Base-by-base conservation (phyloP, 2,113 vertebrate genomes). In the Actenoides lindsayi region DNA sequence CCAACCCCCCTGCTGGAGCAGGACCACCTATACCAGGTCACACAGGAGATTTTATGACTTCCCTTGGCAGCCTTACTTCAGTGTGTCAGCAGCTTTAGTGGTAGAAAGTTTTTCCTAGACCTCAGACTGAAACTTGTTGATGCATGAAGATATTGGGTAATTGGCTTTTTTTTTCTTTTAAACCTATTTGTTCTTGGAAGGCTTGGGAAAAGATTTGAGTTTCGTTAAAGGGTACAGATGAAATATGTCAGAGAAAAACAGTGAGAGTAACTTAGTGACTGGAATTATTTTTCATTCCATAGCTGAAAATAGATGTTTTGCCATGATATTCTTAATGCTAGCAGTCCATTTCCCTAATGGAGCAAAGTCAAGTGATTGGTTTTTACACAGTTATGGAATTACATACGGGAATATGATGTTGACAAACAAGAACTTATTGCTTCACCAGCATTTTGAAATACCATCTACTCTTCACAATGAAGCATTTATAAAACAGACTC, bases 361-460 rank as follows among this genome's bases (percentile, higher is more conserved):
- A 93, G 25, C 37, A 48, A 85, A 87, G 35, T 50, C 17, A 86
- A 93, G 88, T 39, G 71, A 91, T 93, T 63, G 46, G 76, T 71
- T 41, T 92, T 83, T 37, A 54, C 23, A 59, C 59, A 28, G 23
- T 94, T 78, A 86, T 59, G 59, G 93, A 83, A 92, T 96, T 94
- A 83, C 71, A 28, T 77, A 70, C 59, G 91, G 76, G 86, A 95
- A 77, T 93, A 86, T 74, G 86, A 90, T 83, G 91, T 89, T 95
- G 93, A 93, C 95, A 93, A 93, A 95, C 54, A 90, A 87, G 83
- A 95, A 94, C 35, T 67, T 96, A 89, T 78, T 93, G 57, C 83
- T 83, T n/a, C 67, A 69, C 70, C n/a, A 93, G 71, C 41, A 48
- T 88, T 94, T 92, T 90, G 67, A 94, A 96, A 63, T 85, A 44